Percentiles rank a stretch among this genome's conserved stretches.
phyloP scores from a whole-genome alignment of 2,888 invertebrate genomes.

The Neoitamus cyanurus region DNA sequence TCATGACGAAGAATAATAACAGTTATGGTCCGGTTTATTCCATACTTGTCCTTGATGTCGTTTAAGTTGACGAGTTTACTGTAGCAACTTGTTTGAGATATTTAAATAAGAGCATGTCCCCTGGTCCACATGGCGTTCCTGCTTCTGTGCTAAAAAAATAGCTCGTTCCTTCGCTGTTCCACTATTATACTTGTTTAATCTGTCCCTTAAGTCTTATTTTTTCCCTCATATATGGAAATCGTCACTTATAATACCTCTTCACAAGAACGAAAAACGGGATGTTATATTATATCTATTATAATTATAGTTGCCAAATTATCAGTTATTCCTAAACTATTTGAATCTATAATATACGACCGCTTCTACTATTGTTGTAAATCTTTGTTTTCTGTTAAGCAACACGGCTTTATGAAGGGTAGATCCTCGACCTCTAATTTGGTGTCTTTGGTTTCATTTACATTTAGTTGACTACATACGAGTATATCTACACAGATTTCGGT shows the following conservation, averaged over 20 bases:
- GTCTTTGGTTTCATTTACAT: too few species aligned
- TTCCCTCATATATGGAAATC: neutral
- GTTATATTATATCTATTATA: neutral
- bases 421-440: neutral
- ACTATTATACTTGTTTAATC: neutral
- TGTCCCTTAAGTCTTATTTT: neutral
- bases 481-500: too few species aligned
- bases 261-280: neutral
- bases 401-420: neutral
- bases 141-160: too few species aligned
- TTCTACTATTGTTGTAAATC: neutral
- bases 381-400: neutral
- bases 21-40: too few species aligned
- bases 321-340: neutral
- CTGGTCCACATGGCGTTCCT: too few species aligned
- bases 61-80: too few species aligned
- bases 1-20: too few species aligned
- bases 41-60: too few species aligned
- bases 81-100: too few species aligned
- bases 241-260: neutral
- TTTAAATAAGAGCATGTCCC: too few species aligned
- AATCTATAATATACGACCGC: neutral
- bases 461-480: too few species aligned
- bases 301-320: neutral
- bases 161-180: neutral